Conservation (phyloP, 2,113 vertebrate species). For the Numenius arquata region DNA sequence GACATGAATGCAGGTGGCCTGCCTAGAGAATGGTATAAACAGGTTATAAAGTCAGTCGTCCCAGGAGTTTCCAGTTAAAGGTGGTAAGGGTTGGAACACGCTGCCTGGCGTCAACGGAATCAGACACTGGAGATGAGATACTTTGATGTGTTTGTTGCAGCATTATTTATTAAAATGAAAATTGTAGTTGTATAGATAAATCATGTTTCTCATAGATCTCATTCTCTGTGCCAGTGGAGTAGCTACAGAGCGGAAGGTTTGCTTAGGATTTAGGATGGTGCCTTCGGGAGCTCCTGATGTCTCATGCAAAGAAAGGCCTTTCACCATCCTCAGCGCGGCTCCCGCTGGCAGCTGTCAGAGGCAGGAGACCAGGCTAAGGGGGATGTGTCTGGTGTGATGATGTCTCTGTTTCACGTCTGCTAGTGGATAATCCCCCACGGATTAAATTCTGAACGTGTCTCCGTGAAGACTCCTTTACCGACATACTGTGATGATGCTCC, state of each 20-base stretch:
- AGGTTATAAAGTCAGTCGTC: not conserved
- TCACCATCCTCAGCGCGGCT: not conserved
- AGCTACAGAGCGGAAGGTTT: not conserved
- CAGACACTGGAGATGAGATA: not conserved
- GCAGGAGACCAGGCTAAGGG: rapidly evolving
- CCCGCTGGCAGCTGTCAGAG: not conserved
- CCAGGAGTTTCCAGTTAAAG: not conserved
- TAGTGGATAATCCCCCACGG: not conserved
- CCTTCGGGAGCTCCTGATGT: not conserved
- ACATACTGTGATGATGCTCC: not conserved
- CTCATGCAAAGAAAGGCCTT: not conserved
- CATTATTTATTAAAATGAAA: not conserved
- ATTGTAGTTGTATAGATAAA: not conserved
- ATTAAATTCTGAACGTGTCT: not conserved
- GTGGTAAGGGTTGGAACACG: not conserved
- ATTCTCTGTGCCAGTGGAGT: not conserved
- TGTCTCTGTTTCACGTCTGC: not conserved
- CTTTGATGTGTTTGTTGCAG: not conserved
- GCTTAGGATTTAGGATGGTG: not conserved
- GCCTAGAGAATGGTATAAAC: not conserved
- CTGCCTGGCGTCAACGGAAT: not conserved
- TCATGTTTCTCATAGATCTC: not conserved
- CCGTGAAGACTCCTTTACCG: not conserved
- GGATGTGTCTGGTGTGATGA: not conserved
- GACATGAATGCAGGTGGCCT: not conserved